These are phyloP conservation scores for Cantharis nigra DNA, from an alignment of 2,888 invertebrate genomes.

Conservation along the genomic window DNA sequence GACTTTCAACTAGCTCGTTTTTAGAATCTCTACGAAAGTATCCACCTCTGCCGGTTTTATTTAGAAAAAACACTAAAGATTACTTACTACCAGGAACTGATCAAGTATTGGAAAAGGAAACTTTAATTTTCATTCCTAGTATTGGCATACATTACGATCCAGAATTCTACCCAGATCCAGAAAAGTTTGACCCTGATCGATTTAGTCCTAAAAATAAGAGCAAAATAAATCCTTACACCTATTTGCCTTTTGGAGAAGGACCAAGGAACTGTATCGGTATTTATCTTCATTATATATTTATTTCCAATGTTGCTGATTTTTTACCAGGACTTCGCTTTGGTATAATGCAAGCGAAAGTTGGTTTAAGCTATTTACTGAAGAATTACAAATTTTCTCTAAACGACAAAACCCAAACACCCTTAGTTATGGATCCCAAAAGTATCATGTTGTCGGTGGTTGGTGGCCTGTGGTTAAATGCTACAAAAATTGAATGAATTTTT, in stretches of 20 bases:
- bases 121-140: constrained; percentile 4
- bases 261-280: constrained; percentile 63
- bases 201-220: constrained; percentile 51
- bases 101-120: constrained; percentile 7
- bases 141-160: constrained; percentile 17
- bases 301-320: neutral
- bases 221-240: constrained; percentile 58
- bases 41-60: constrained; percentile 15
- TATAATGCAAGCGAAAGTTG: constrained; percentile 34
- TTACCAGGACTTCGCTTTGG: constrained; percentile 36
- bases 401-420: constrained; percentile 31
- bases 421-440: constrained; percentile 27
- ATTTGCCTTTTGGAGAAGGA: constrained; percentile 64
- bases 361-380: constrained; percentile 27
- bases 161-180: constrained; percentile 18
- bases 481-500: constrained; percentile 6
- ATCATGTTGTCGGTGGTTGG: constrained; percentile 24
- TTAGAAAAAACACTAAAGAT: neutral
- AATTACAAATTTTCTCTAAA: constrained; percentile 29
- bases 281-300: neutral
- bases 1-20: constrained; percentile 30
- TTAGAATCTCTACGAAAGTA: constrained; percentile 26
- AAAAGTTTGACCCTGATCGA: constrained; percentile 19
- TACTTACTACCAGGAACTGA: constrained; percentile 15
- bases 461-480: constrained; percentile 31